Evolutionary conservation across 1,140 invertebrate species (phyloP).

Genomic region (Protaetia brevitarsis): DNA sequence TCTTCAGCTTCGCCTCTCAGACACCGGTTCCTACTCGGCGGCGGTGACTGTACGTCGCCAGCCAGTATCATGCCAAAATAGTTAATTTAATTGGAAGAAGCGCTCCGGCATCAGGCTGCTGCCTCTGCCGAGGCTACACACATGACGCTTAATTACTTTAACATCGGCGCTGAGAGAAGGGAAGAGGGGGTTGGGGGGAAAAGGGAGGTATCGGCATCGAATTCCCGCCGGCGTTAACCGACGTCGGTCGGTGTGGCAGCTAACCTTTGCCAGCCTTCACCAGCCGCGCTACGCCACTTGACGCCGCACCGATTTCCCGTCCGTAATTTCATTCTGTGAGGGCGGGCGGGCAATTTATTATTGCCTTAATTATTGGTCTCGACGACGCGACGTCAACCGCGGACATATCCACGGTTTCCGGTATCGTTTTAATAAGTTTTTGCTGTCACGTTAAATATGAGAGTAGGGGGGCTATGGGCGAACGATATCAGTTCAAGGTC

Average conservation of each 20-base stretch:
- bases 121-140: background rate
- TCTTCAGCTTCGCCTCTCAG: background rate
- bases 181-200: background rate
- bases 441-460: no score
- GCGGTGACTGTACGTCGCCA: background rate
- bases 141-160: conserved; percentile 15
- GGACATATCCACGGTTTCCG: no score
- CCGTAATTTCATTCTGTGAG: background rate
- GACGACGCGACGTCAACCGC: background rate
- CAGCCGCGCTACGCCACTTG: background rate
- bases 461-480: no score
- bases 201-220: background rate
- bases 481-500: no score
- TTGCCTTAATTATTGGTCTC: background rate
- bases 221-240: conserved; percentile 7
- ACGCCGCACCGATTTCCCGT: background rate
- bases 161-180: background rate
- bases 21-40: background rate
- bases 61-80: background rate
- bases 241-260: conserved; percentile 13
- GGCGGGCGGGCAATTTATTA: conserved; percentile 1
- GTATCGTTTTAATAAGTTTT: no score
- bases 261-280: background rate
- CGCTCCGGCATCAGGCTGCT: background rate
- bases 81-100: conserved; percentile 17